Conservation (phyloP, 2,888 invertebrate species). For the Matsumyia berberina region DNA sequence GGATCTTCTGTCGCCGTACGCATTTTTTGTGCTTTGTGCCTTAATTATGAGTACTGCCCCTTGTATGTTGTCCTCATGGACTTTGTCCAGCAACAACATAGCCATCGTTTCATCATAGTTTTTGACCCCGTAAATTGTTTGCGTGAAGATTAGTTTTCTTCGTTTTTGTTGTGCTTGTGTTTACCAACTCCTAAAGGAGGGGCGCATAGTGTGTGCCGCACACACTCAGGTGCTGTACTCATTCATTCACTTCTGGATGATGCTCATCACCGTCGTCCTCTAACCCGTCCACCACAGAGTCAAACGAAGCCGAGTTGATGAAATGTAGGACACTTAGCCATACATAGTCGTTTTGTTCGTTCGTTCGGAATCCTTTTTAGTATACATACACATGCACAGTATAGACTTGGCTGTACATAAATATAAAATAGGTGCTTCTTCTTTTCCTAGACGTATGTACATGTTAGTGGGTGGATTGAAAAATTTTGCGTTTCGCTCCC, state of each 20-base stretch:
- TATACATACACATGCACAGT: too few relatives aligned
- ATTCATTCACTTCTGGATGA: constrained; percentile 22
- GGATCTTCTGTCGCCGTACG: constrained; percentile 1
- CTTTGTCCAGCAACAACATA: constrained; percentile 4
- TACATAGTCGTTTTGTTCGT: constrained; percentile 10
- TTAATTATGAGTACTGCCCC: constrained; percentile 44
- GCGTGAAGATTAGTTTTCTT: constrained; percentile 65
- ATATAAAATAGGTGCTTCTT: constrained; percentile 1
- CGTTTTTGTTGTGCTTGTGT: constrained; percentile 38
- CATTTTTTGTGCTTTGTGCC: constrained; percentile 13
- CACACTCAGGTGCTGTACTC: constrained; percentile 33
- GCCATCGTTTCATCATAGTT: constrained; percentile 1
- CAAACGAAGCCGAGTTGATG: constrained; percentile 53
- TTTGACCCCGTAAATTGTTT: constrained; percentile 66
- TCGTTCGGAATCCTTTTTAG: constrained; percentile 1
- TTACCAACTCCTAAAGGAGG: constrained; percentile 49
- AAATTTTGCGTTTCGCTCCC: constrained; percentile 18
- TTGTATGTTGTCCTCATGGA: background rate
- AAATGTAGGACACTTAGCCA: constrained; percentile 61
- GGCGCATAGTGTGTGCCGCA: background rate
- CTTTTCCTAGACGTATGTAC: constrained; percentile 16
- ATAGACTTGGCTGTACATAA: background rate
- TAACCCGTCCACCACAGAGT: constrained; percentile 25
- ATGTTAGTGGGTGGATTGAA: constrained; percentile 26
- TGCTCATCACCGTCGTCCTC: constrained; percentile 16